These are phyloP conservation scores for Chrysoperla carnea DNA, from an alignment of 1,140 invertebrate genomes.

Conservation along the genomic window DNA sequence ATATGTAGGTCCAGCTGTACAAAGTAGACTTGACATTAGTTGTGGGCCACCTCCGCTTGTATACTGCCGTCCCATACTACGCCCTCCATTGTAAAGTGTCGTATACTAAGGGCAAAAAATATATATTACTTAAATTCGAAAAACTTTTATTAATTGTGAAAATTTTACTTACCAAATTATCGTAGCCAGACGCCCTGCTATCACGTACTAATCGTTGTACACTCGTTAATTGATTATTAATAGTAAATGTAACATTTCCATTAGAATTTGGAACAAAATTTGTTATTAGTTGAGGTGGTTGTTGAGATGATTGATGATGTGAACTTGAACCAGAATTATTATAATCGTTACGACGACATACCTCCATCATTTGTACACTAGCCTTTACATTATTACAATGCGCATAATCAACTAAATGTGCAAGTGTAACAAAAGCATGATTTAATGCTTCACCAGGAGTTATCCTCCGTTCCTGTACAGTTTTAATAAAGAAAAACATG, in stretches of 20 bases:
- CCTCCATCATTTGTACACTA: slow-evolving; percentile 92
- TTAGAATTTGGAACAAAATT: slow-evolving; percentile 60
- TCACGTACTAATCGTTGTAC: slow-evolving; percentile 47
- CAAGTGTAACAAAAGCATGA: slow-evolving; percentile 84
- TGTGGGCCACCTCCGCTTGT: slow-evolving; percentile 46
- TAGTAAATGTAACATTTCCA: slow-evolving; percentile 72
- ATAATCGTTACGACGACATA: slow-evolving; percentile 49
- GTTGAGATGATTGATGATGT: slow-evolving; percentile 40
- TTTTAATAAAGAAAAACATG: slow-evolving; percentile 5
- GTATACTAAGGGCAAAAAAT: slow-evolving; percentile 48
- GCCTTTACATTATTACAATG: slow-evolving; percentile 93
- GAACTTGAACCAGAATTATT: slow-evolving; percentile 29
- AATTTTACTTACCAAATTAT: slow-evolving; percentile 30
- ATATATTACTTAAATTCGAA: not conserved
- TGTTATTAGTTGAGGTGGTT: slow-evolving; percentile 40
- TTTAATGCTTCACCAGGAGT: slow-evolving; percentile 90
- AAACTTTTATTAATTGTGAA: too few species aligned
- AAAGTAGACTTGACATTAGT: slow-evolving; percentile 81
- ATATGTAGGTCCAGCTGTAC: slow-evolving; percentile 56
- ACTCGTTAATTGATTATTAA: slow-evolving; percentile 64
- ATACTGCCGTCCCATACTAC: slow-evolving; percentile 47
- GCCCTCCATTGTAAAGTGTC: slow-evolving; percentile 55
- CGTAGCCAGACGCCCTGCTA: slow-evolving; percentile 37
- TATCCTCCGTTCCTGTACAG: slow-evolving; percentile 65
- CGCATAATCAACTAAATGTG: slow-evolving; percentile 88